Conservation (phyloP, 2,797 vertebrate genomes). For the Scarus forsteni region DNA sequence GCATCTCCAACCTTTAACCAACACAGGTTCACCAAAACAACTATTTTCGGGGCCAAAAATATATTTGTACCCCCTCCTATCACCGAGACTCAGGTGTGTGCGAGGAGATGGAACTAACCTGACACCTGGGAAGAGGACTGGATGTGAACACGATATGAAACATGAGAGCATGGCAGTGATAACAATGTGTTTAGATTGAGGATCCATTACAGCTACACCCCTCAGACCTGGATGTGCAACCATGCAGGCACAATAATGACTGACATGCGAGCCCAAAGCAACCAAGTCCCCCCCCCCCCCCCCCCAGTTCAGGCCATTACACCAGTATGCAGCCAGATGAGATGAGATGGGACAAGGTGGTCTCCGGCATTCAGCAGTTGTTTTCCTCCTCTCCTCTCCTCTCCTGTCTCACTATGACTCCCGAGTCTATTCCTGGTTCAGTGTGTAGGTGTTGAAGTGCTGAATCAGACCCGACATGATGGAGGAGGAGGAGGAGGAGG, state of each 20-base stretch:
- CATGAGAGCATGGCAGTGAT: conserved; percentile 4
- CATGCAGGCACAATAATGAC: conserved; percentile 7
- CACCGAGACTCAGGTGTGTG: conserved; percentile 11
- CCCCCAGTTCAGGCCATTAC: not conserved
- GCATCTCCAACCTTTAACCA: not conserved
- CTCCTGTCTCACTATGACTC: conserved; percentile 60
- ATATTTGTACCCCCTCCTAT: not conserved
- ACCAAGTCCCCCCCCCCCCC: not conserved
- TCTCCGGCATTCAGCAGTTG: conserved; percentile 48
- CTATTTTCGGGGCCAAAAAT: not conserved
- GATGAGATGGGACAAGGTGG: conserved; percentile 54
- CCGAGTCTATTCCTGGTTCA: conserved; percentile 75
- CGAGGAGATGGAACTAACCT: conserved; percentile 12
- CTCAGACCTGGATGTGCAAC: conserved; percentile 13
- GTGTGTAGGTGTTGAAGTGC: conserved; percentile 81
- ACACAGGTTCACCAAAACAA: not conserved
- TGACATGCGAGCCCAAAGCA: conserved; percentile 10
- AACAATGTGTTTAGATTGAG: not conserved
- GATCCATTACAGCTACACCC: not conserved
- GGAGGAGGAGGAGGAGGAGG: conserved; percentile 68
- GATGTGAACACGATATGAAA: conserved; percentile 25
- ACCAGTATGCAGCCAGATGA: conserved; percentile 5
- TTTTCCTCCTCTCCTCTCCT: conserved; percentile 52
- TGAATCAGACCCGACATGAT: conserved; percentile 78
- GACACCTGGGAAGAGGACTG: conserved; percentile 22